Evolutionary conservation across 2,888 invertebrate species (phyloP), one percentile per base, ranked within the genome.

Genomic region (Mimas tiliae): DNA sequence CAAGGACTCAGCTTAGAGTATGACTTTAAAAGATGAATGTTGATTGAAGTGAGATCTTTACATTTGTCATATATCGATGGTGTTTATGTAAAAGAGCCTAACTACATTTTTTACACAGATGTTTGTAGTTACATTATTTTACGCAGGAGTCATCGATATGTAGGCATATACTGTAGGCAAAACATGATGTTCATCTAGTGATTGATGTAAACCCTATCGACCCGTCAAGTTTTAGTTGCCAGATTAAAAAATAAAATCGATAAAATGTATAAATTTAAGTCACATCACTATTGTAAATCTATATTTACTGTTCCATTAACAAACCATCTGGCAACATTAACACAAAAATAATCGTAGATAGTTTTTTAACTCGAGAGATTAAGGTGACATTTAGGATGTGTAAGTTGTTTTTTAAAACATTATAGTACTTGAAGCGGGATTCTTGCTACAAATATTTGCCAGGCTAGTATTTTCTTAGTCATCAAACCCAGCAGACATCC

Each of bases 1-100:
- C 16, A 38, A 38, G 42, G 42, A 58, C 42, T 42, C 16, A 16
- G 48, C 45, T 6, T 50, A 19, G 38, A 34, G 34, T 12, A 58
- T 19, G 42, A 38, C 19, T 38, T 16, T 38, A 38, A 38, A 58
- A 58, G 38, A 19, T 42, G 6, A 58, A 58, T 58, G 58, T 38
- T 58, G 42, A 11, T 52, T 16, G 55, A 38, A 16, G 38, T 16
- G 19, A 42, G 19, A 58, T 42, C 19, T 58, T 50, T 8, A 50
- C 9, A 50, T 16, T 48, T 21, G 19, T 50, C 50, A 19, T 50
- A 19, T 50, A 50, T 50, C 50, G 19, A 50, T 50, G 19, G 11
- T 0, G 19, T 16, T 16, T 50, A 19, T 50, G 19, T 50, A 50
- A 19, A 14, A 45, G 14, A 45, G 9, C 16, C 6, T 16, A 48